phyloP scores from a whole-genome alignment of 1,140 invertebrate genomes.

The Mizuhopecten yessoensis region DNA sequence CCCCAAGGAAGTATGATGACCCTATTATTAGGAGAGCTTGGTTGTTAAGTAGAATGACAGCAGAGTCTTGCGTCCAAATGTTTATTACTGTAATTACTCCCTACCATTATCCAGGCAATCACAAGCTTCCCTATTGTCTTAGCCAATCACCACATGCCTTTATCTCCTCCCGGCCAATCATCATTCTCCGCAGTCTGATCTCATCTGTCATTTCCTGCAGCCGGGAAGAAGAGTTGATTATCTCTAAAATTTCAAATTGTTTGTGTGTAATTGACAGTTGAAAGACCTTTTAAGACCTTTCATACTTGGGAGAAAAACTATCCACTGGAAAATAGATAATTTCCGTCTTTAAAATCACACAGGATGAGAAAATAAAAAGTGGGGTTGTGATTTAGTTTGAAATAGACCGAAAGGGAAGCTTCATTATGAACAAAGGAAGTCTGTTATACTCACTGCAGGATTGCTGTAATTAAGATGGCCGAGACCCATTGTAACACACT shows the following conservation, averaged over 20 bases:
- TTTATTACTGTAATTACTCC: constrained; percentile 39
- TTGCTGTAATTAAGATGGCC: neutral
- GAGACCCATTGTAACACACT: neutral
- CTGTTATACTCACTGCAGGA: neutral
- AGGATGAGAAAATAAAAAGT: constrained; percentile 22
- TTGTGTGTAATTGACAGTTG: constrained; percentile 22
- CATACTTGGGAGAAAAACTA: neutral
- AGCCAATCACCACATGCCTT: neutral
- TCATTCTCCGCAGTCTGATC: neutral
- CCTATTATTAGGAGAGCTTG: constrained; percentile 13
- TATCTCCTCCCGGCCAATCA: constrained; percentile 3
- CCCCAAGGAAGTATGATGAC: neutral
- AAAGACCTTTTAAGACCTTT: constrained; percentile 28
- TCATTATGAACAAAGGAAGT: constrained; percentile 5
- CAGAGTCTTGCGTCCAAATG: neutral
- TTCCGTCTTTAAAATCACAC: constrained; percentile 17
- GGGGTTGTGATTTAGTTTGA: neutral
- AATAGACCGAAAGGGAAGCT: neutral
- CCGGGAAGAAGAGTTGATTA: constrained; percentile 12
- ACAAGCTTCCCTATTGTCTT: constrained; percentile 1
- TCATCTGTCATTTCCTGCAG: constrained; percentile 26
- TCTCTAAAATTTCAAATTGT: constrained; percentile 35
- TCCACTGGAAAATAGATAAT: neutral
- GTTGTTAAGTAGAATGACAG: constrained; percentile 27
- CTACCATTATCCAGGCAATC: neutral